Base-by-base conservation (phyloP, 2,888 invertebrate species). In the Pheosia tremula region DNA sequence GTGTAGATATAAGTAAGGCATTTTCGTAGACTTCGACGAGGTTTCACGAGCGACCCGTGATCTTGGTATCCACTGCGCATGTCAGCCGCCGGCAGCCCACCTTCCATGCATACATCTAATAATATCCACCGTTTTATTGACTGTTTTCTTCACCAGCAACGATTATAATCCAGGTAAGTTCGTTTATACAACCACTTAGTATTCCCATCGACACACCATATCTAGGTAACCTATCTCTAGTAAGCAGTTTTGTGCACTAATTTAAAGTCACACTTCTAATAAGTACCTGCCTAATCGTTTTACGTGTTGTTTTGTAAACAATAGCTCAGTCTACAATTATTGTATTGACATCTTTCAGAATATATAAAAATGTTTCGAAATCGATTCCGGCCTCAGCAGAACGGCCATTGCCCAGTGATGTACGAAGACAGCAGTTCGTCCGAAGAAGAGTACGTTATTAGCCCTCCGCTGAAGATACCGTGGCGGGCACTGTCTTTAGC, bases 401-500 rank as follows among this genome's bases (percentile, higher is more conserved):
- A 94, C 81, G 93, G 94, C 71, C 94, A 94, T 83, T 95, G 94
- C 74, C 68, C 63, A 37, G 64, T 68, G 89, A 67, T 64, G 3
- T 62, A 43, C 36, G 93, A 82, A 41, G 86, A 95, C 68, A 92
- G 92, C 86, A 95, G 94, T 59, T 95, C 95, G 82, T 88, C 94
- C 8, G 95, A 95, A 82, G 94, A 95, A 52, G 95, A 95, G 86
- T 95, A 95, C 79, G 82, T 89, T 52, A 83, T 81, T 58, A 94
- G 95, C 66, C 90, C 94, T 5, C 92, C 95, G 47, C 36, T 56
- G 4, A 95, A 95, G 83, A 93, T 97, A 72, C 97, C 97, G 64
- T 96, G 96, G 95, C 96, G 95, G 83, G 96, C 97, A 0, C 95
- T 97, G 49, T 78, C 91, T 9, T 89, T 97, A 66, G 97, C 97